These are phyloP conservation scores for Eurystomus gularis DNA, from an alignment of 2,113 vertebrate genomes.

Conservation along the genomic window DNA sequence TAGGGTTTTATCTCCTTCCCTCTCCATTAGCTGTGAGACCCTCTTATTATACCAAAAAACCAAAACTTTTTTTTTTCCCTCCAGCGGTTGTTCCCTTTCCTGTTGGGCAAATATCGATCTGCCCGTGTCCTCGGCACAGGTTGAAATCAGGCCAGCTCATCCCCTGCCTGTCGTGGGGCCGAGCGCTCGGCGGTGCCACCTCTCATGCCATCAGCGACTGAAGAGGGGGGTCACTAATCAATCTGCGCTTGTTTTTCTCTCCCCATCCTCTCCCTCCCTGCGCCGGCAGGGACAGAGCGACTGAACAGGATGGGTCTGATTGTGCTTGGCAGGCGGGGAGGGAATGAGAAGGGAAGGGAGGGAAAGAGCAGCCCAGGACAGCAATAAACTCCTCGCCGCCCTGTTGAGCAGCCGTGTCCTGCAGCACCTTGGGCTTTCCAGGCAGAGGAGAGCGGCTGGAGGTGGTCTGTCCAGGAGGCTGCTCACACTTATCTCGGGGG, in stretches of 20 bases:
- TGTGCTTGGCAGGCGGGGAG: background rate
- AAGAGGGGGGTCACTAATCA: background rate
- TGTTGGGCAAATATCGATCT: background rate
- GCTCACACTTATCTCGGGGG: background rate
- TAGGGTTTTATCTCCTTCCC: constrained; percentile 19
- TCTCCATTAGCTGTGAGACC: constrained; percentile 41
- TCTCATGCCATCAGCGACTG: background rate
- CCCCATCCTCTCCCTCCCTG: background rate
- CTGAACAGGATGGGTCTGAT: background rate
- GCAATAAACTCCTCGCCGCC: background rate
- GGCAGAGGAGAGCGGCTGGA: background rate
- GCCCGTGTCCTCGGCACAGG: background rate
- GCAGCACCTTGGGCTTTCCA: background rate
- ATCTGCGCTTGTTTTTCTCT: background rate
- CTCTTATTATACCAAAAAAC: background rate
- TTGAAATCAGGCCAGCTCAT: background rate
- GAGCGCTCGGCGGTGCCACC: background rate
- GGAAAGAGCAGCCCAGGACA: background rate
- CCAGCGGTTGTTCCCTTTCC: background rate
- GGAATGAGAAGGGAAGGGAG: background rate
- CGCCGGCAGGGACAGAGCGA: background rate
- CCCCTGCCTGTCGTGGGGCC: background rate
- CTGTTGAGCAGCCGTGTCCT: background rate
- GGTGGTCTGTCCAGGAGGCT: background rate
- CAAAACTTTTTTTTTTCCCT: background rate